phyloP scores from a whole-genome alignment of 53 echinoderm and acorn worm genomes.

The Hippasteria phrygiana region DNA sequence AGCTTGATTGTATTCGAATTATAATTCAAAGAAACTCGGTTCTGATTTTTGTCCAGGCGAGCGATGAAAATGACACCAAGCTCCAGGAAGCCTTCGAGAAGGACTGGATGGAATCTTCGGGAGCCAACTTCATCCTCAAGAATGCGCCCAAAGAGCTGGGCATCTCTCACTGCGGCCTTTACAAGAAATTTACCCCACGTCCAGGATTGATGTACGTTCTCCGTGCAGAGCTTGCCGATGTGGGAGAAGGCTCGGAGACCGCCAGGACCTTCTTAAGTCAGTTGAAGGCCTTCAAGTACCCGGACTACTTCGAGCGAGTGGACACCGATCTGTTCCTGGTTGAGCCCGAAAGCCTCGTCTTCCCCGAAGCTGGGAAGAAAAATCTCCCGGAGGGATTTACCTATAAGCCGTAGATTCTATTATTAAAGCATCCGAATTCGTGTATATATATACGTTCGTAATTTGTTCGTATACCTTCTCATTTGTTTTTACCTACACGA shows the following conservation, averaged over 20 bases:
- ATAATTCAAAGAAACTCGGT: not conserved
- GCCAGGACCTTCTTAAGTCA: conserved; percentile 51
- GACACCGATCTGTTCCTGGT: conserved; percentile 43
- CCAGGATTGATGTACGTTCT: conserved; percentile 67
- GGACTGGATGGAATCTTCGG: conserved; percentile 63
- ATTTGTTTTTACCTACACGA: no score
- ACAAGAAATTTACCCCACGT: conserved; percentile 64
- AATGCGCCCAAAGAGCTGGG: conserved; percentile 65
- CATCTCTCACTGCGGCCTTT: conserved; percentile 56
- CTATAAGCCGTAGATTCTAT: conserved; percentile 26
- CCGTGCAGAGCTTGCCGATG: conserved; percentile 63
- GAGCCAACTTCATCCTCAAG: conserved; percentile 64
- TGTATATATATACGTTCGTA: no score
- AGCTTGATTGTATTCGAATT: not conserved
- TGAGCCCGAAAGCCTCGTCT: conserved; percentile 55
- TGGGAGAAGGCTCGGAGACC: conserved; percentile 21
- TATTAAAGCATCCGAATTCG: no score
- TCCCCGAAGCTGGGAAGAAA: conserved; percentile 49
- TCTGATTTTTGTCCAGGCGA: not conserved
- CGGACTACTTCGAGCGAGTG: conserved; percentile 35
- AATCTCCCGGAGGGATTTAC: conserved; percentile 46
- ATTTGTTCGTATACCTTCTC: no score
- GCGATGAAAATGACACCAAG: conserved; percentile 43
- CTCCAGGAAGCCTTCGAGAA: conserved; percentile 69
- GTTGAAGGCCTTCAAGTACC: conserved; percentile 43